These are phyloP conservation scores for Cherax destructor DNA, from an alignment of 1,140 invertebrate species.

Conservation along the genomic window DNA sequence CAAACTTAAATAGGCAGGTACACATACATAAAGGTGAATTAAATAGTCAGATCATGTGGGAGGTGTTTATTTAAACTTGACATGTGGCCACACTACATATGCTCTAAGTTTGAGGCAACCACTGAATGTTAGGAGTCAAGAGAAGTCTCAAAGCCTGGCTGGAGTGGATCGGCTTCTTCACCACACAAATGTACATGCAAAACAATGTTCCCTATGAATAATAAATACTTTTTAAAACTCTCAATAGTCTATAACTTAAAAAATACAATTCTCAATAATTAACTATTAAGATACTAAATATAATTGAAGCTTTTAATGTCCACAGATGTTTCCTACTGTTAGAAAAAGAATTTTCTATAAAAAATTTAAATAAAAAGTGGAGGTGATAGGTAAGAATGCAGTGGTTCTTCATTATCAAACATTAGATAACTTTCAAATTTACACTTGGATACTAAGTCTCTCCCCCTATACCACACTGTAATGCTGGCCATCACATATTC, in stretches of 20 bases:
- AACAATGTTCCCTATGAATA: slow-evolving; percentile 47
- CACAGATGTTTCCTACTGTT: slow-evolving; percentile 17
- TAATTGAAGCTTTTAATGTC: slow-evolving; percentile 28
- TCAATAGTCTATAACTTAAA: slow-evolving; percentile 64
- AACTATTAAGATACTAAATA: slow-evolving; percentile 24
- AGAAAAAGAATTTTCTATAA: slow-evolving; percentile 39
- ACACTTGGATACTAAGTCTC: slow-evolving; percentile 13
- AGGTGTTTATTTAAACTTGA: slow-evolving; percentile 67
- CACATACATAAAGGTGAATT: too few species aligned
- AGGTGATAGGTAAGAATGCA: slow-evolving; percentile 54
- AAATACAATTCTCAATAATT: slow-evolving; percentile 41
- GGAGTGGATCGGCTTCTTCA: slow-evolving; percentile 57
- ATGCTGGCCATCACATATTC: slow-evolving; percentile 23
- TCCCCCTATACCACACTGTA: neutral
- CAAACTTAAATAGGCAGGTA: too few species aligned
- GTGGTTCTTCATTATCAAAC: slow-evolving; percentile 30
- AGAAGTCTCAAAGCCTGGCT: slow-evolving; percentile 55
- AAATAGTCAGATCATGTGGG: slow-evolving; percentile 39
- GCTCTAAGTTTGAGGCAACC: slow-evolving; percentile 49
- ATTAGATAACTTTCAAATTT: slow-evolving; percentile 14
- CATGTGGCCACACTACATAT: slow-evolving; percentile 61
- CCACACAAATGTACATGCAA: slow-evolving; percentile 59
- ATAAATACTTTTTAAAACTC: slow-evolving; percentile 64
- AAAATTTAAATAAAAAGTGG: slow-evolving; percentile 33
- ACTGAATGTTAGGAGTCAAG: slow-evolving; percentile 30